A percentile compares a stretch with the other conserved stretches of the same genome.
Conservation (phyloP, 2,113 vertebrate genomes). For the Theristicus caerulescens region DNA sequence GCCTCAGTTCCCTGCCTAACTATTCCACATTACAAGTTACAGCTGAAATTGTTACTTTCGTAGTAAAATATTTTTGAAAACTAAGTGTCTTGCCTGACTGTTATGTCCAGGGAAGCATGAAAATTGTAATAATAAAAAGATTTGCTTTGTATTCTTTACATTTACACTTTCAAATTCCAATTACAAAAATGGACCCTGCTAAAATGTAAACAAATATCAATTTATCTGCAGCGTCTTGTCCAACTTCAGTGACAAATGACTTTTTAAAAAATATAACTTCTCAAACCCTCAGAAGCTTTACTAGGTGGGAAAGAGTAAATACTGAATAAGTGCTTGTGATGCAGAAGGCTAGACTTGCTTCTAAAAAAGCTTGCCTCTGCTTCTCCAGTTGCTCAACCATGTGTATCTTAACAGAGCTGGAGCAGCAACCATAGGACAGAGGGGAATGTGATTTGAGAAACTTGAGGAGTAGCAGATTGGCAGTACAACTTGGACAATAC, state of each 20-base stretch:
- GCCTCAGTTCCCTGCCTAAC: not conserved
- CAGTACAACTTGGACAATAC: not conserved
- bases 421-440: not conserved
- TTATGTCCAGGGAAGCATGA: slow-evolving; percentile 63
- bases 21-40: not conserved
- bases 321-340: not conserved
- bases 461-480: not conserved
- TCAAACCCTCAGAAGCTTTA: not conserved
- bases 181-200: slow-evolving; percentile 48
- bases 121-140: slow-evolving; percentile 64
- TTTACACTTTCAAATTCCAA: slow-evolving; percentile 59
- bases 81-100: slow-evolving; percentile 26
- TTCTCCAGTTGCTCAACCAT: not conserved
- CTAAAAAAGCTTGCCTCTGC: not conserved
- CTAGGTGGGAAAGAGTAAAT: not conserved
- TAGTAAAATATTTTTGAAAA: slow-evolving; percentile 55
- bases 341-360: not conserved
- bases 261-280: not conserved
- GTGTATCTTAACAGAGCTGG: not conserved
- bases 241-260: slow-evolving; percentile 26
- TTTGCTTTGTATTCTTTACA: slow-evolving; percentile 60
- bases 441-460: not conserved
- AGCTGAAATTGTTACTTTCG: slow-evolving; percentile 1
- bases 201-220: slow-evolving; percentile 51
- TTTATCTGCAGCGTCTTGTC: slow-evolving; percentile 28